These are phyloP conservation scores for Saiga tatarica DNA, from an alignment of 2,113 vertebrate genomes.

Conservation along the genomic window DNA sequence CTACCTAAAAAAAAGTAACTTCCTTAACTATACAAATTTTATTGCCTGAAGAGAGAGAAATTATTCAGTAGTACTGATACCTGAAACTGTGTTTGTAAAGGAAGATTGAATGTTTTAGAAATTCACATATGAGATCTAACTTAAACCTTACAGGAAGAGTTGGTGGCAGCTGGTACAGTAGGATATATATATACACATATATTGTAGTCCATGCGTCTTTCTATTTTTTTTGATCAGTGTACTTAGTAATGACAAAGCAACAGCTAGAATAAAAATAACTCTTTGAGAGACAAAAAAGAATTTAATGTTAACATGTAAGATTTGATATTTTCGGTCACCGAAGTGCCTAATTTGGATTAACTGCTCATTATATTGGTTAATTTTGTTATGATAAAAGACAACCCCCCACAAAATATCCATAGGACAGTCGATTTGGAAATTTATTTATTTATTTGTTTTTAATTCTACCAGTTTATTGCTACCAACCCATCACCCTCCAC, in stretches of 20 bases:
- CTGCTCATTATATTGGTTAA: background rate
- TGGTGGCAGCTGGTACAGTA: background rate
- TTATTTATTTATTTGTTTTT: background rate
- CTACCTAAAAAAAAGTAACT: conserved; percentile 74
- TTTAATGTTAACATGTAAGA: background rate
- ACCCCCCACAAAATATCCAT: background rate
- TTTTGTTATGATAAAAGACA: conserved; percentile 17
- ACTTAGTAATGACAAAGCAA: background rate
- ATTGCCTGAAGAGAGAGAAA: background rate
- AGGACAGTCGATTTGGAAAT: background rate
- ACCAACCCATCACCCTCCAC: too few relatives aligned
- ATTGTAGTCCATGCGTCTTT: background rate
- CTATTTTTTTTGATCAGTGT: background rate
- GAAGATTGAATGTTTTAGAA: conserved; percentile 13
- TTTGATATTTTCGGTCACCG: background rate
- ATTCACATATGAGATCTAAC: background rate
- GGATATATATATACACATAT: fast-evolving
- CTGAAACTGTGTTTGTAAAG: background rate
- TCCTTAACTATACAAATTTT: conserved; percentile 31
- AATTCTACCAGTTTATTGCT: too few relatives aligned
- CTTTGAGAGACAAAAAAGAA: conserved; percentile 27
- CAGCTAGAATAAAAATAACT: background rate
- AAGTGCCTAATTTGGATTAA: background rate
- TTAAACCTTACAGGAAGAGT: background rate
- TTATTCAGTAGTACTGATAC: background rate